Percentiles rank a stretch among this genome's conserved stretches.
These are phyloP conservation scores for Penelope pileata DNA, from an alignment of 2,113 vertebrate species.

Conservation along the genomic window DNA sequence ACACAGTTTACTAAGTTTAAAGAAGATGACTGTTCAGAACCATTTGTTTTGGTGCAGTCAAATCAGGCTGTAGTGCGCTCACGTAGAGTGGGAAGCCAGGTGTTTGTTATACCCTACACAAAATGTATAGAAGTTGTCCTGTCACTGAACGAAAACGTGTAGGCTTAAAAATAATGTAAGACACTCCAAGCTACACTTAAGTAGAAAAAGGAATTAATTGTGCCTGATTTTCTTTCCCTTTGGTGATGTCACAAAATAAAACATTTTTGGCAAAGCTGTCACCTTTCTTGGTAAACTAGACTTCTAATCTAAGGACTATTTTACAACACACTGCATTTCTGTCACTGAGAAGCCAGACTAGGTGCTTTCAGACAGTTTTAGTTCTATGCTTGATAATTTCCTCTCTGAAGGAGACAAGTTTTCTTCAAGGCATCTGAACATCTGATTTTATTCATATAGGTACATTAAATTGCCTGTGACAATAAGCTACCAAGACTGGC, in stretches of 20 bases:
- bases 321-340: neutral
- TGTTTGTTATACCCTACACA: neutral
- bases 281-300: neutral
- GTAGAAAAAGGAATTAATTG: neutral
- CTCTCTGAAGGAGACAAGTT: neutral
- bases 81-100: neutral
- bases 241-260: slow-evolving; percentile 12
- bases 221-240: neutral
- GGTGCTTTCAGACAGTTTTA: neutral
- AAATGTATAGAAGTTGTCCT: neutral
- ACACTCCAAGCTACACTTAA: neutral
- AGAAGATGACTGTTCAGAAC: neutral
- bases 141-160: neutral
- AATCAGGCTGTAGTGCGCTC: neutral
- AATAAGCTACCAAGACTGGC: neutral
- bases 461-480: neutral
- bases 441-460: neutral
- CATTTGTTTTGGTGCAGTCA: neutral
- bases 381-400: neutral
- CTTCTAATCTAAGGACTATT: neutral
- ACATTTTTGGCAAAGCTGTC: slow-evolving; percentile 2
- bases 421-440: slow-evolving; percentile 21
- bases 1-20: neutral
- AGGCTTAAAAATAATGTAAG: neutral
- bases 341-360: neutral